Base-by-base conservation (phyloP, 2,888 invertebrate genomes). In the Aradus depressus region DNA sequence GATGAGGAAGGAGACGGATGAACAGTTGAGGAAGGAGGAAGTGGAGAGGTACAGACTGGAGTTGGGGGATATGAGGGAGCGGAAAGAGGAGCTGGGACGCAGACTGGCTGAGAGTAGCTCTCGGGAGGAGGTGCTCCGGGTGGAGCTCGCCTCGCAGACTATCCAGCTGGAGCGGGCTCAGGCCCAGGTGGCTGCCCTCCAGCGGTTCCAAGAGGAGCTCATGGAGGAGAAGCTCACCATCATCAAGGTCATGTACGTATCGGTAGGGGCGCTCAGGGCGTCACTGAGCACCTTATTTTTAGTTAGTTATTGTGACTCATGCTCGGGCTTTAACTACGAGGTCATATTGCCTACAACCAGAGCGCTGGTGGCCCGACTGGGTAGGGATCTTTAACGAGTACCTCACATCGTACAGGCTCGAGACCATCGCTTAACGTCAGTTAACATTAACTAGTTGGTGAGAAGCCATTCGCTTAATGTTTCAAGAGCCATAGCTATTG, bases 161-260 rank as follows among this genome's bases (percentile, higher is more conserved):
- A 25, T 41, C 3, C 32, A 31, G 4, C 18, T 54, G 3, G 54
- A 51, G 10, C 25, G 19, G 14, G 32, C 49, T 34, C 51, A 49
- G 22, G 22, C 14, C 4, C 51, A 54, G 42, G n/a, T 54, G n/a
- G 35, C 37, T 12, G 26, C 35, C 8, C 28, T 48, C 12, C 54
- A 51, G 21, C 19, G 49, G 14, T 38, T 47, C 49, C 51, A 54
- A n/a, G 34, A 38, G 3, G 44, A 48, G 26, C 44, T 54, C 1
- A 48, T 52, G 49, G 52, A 55, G 26, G 55, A 55, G 25, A 55
- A 52, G 19, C 50, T 52, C 14, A 44, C 50, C 14, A 47, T 55
- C 16, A 42, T 55, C 38, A 55, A 55, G 52, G 55, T 52, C 1
- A 52, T 55, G 55, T 54, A 23, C 51, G 51, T 42, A 34, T n/a